These are phyloP conservation scores for Oreortyx pictus DNA, from an alignment of 2,797 vertebrate species.

Conservation along the genomic window DNA sequence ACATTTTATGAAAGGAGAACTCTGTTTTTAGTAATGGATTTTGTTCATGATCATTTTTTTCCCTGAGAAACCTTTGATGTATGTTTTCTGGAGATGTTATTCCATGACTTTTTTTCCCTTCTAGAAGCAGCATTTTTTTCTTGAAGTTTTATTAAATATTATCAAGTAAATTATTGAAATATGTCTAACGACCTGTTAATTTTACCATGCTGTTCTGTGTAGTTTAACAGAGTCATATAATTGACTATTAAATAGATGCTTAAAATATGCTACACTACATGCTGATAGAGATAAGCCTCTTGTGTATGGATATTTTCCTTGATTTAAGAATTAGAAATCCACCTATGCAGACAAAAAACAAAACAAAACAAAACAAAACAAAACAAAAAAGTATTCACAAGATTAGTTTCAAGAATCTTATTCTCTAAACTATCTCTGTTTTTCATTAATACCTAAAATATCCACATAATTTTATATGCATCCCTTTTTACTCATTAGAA, in stretches of 20 bases:
- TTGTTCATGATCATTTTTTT: neutral
- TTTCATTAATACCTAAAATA: neutral
- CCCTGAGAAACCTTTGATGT: neutral
- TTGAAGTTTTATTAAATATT: neutral
- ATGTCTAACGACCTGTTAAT: neutral
- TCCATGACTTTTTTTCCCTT: neutral
- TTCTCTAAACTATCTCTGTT: neutral
- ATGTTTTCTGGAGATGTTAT: neutral
- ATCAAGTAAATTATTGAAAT: neutral
- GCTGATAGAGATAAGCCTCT: neutral
- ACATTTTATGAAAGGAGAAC: accelerated
- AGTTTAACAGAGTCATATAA: neutral
- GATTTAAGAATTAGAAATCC: neutral
- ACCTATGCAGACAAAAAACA: accelerated
- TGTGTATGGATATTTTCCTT: neutral
- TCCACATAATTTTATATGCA: neutral
- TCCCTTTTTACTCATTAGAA: neutral
- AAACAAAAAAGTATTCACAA: neutral
- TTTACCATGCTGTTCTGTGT: neutral
- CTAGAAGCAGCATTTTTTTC: neutral
- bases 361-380: neutral
- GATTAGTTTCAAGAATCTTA: neutral
- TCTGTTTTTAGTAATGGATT: neutral
- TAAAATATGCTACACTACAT: neutral
- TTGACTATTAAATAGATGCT: neutral